Evolutionary conservation across 1,140 invertebrate genomes (phyloP).

Genomic region (Drosophila kepulauana): DNA sequence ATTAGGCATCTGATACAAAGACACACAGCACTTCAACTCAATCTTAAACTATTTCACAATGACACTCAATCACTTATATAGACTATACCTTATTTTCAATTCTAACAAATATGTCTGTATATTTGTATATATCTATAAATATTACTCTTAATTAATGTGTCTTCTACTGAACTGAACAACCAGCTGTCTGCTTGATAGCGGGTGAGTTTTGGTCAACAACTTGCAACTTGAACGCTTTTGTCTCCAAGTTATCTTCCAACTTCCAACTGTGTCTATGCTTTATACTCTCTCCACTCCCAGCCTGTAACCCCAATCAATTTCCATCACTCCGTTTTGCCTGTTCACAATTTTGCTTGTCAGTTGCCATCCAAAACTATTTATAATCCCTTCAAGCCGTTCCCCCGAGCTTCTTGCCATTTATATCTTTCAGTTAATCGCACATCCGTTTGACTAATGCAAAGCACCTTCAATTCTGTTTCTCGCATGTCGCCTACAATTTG

Average conservation of each 20-base stretch:
- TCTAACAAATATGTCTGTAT: constrained; percentile 16
- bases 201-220: constrained; percentile 78
- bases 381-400: background rate
- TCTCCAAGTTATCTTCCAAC: constrained; percentile 23
- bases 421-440: constrained; percentile 50
- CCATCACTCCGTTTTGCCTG: constrained; percentile 35
- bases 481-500: constrained; percentile 70
- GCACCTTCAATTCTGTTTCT: constrained; percentile 51
- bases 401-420: constrained; percentile 16
- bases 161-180: constrained; percentile 65
- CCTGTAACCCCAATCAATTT: constrained; percentile 4
- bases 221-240: constrained; percentile 11
- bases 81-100: constrained; percentile 1
- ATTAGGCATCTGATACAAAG: constrained; percentile 52
- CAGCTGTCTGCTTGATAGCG: constrained; percentile 85
- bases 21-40: background rate
- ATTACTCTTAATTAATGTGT: constrained; percentile 43
- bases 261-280: constrained; percentile 34
- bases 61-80: constrained; percentile 23
- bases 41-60: constrained; percentile 1
- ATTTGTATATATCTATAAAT: constrained; percentile 37
- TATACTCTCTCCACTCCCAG: background rate
- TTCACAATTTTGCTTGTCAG: constrained; percentile 2
- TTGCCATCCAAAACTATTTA: background rate
- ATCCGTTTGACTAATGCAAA: constrained; percentile 71